These are phyloP conservation scores for Paramormyrops hopkinsi DNA, from an alignment of 2,797 vertebrate genomes.

Conservation along the genomic window DNA sequence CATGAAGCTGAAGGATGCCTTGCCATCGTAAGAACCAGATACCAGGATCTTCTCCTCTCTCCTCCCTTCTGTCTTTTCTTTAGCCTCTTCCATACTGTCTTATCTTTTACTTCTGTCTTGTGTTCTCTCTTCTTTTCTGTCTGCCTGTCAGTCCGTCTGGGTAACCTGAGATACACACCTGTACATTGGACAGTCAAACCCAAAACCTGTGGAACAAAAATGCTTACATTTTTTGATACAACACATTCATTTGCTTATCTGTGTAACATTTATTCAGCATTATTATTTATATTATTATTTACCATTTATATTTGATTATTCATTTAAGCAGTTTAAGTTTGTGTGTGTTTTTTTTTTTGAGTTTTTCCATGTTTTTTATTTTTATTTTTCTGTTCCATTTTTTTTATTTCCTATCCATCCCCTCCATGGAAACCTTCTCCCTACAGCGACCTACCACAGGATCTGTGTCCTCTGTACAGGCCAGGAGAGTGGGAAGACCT, in stretches of 20 bases:
- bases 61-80: background rate
- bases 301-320: conserved; percentile 3
- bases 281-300: background rate
- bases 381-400: conserved; percentile 46
- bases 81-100: background rate
- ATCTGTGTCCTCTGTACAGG: conserved; percentile 99
- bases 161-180: background rate
- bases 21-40: conserved; percentile 84
- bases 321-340: background rate
- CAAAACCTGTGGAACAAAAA: background rate
- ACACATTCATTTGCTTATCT: background rate
- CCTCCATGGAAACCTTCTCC: conserved; percentile 40
- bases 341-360: background rate
- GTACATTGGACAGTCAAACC: background rate
- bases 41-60: background rate
- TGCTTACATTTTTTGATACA: background rate
- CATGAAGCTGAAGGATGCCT: conserved; percentile 94
- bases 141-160: background rate
- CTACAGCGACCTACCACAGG: conserved; percentile 93
- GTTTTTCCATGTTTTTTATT: conserved; percentile 47
- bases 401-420: conserved; percentile 57
- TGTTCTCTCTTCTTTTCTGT: background rate
- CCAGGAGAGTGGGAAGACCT: conserved; percentile 96
- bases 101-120: background rate
- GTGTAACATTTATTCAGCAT: background rate